These are phyloP conservation scores for Pseudochromis fuscus DNA, from an alignment of 2,797 vertebrate genomes.

Conservation along the genomic window DNA sequence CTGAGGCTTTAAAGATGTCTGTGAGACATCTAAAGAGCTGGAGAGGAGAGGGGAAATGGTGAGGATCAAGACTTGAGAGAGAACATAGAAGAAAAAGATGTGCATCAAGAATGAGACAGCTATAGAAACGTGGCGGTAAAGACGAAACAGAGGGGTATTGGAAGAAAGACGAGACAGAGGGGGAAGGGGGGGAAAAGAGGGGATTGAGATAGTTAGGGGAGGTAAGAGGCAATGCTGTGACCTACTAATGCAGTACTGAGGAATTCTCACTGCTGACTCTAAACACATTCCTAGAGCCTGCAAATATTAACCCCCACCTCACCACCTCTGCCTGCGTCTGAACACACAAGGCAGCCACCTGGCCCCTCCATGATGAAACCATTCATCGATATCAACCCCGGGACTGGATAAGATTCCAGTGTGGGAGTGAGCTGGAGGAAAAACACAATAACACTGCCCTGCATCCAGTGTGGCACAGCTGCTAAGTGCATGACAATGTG, in stretches of 20 bases:
- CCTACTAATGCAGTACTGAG: slow-evolving; percentile 85
- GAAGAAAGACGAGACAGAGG: slow-evolving; percentile 45
- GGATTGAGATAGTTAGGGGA: slow-evolving; percentile 65
- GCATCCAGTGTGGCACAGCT: background rate
- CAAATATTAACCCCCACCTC: slow-evolving; percentile 85
- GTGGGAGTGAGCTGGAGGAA: background rate
- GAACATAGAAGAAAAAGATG: slow-evolving; percentile 52
- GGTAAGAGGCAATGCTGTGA: slow-evolving; percentile 80
- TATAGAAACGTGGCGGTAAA: slow-evolving; percentile 49
- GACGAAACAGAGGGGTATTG: slow-evolving; percentile 50
- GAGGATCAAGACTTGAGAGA: slow-evolving; percentile 66
- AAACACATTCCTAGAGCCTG: slow-evolving; percentile 85
- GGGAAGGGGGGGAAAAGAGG: slow-evolving; percentile 16
- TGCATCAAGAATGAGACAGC: slow-evolving; percentile 55
- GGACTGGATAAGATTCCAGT: slow-evolving; percentile 27
- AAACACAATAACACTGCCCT: slow-evolving; percentile 12
- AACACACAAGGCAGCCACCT: slow-evolving; percentile 65
- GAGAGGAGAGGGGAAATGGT: slow-evolving; percentile 54
- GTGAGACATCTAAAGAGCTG: slow-evolving; percentile 61
- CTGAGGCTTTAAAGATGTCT: slow-evolving; percentile 69
- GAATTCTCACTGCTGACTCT: slow-evolving; percentile 85
- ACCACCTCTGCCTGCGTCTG: slow-evolving; percentile 67
- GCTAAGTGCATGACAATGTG: background rate
- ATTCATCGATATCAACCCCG: slow-evolving; percentile 55
- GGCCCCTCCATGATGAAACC: slow-evolving; percentile 55